Conservation (phyloP, 2,888 invertebrate species). For the Cosmia pyralina region DNA sequence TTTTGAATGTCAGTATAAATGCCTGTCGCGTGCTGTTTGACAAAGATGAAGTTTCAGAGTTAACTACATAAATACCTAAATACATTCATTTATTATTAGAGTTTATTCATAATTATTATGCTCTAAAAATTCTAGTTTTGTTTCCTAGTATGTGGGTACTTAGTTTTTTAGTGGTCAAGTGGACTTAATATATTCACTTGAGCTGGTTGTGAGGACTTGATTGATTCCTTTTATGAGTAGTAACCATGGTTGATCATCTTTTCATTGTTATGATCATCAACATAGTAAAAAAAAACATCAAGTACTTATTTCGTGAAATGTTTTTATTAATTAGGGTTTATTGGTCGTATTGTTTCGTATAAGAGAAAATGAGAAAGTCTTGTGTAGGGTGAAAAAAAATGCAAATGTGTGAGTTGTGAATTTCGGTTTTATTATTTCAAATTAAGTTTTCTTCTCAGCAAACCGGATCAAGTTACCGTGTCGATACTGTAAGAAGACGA, state of each 20-base stretch:
- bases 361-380: background rate
- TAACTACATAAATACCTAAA: background rate
- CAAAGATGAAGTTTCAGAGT: background rate
- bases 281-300: background rate
- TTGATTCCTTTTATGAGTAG: background rate
- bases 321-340: too few species aligned
- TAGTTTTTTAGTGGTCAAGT: background rate
- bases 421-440: constrained; percentile 28
- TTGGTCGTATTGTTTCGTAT: background rate
- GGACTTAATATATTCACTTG: background rate
- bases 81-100: background rate
- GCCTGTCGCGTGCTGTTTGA: background rate
- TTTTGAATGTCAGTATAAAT: background rate
- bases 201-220: background rate
- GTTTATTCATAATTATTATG: background rate
- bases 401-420: constrained; percentile 1
- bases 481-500: constrained; percentile 34
- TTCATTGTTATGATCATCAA: too few species aligned
- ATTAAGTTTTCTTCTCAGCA: constrained; percentile 26
- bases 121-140: background rate
- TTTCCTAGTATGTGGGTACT: background rate
- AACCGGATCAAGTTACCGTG: constrained; percentile 26
- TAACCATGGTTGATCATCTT: background rate
- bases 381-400: constrained; percentile 24
- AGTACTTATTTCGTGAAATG: background rate